Conservation (phyloP, 2,888 invertebrate species). For the Cantharis rufa region DNA sequence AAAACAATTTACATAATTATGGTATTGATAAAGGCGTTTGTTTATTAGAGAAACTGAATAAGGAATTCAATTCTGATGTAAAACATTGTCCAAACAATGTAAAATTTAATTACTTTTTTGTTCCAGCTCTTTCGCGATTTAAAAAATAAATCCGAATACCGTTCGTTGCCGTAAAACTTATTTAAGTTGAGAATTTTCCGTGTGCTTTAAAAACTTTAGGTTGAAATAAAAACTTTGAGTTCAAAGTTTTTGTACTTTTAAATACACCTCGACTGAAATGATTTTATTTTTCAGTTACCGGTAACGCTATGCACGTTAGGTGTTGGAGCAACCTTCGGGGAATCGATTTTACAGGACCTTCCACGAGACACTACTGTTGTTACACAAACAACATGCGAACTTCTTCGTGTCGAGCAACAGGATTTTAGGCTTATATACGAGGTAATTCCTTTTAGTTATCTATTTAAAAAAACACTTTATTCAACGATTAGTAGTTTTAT, state of each 20-base stretch:
- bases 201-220: not conserved
- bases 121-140: not conserved
- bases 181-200: not conserved
- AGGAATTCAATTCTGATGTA: not conserved
- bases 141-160: not conserved
- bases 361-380: conserved; percentile 73
- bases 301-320: conserved; percentile 70
- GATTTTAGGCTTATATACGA: conserved; percentile 80
- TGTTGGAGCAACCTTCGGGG: conserved; percentile 77
- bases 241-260: not conserved
- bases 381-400: conserved; percentile 74
- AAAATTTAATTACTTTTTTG: not conserved
- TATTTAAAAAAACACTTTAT: not conserved
- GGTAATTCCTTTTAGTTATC: conserved; percentile 48
- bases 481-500: not conserved
- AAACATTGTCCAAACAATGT: not conserved
- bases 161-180: not conserved
- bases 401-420: conserved; percentile 74
- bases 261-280: not conserved
- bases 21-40: not conserved
- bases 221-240: not conserved
- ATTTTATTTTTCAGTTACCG: conserved; percentile 60
- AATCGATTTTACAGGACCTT: conserved; percentile 73
- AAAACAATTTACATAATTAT: not conserved
- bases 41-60: not conserved